Base-by-base conservation (phyloP, 2,888 invertebrate genomes). In the Eupithecia dodoneata region DNA sequence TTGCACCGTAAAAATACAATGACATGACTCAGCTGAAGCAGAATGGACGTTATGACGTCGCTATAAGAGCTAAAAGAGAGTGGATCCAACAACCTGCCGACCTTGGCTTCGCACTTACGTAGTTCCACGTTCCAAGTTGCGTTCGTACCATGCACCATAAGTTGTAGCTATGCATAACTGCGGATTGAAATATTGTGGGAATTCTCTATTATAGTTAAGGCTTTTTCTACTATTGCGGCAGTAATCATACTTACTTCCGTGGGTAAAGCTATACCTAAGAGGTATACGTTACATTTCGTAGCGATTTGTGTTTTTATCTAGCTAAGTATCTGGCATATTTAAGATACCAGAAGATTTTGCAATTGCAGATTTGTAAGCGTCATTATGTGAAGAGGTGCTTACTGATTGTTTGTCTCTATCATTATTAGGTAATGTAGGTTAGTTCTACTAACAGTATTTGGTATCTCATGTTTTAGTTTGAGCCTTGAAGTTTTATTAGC, bases 21-120 rank as follows among this genome's bases (percentile, higher is more conserved):
- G 75, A 78, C 30, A 69, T 72, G 78, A 78, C 78, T 75, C 76
- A 73, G 71, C 47, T 47, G 70, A 70, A 10, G 74, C 71, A 84
- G 81, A 82, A 66, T 81, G 63, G 70, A 81, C 79, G 71, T 76
- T 83, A 77, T 77, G 44, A 52, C 76, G 79, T 67, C 71, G 80
- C 18, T n/a, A 78, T 84, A 85, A 81, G 79, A 83, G 72, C 80
- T 72, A 77, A 73, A 74, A 66, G 76, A 80, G 72, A 65, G 70
- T 81, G 80, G 71, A 41, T 49, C 55, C 41, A 42, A 52, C 78
- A 79, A 80, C 76, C 71, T 78, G 86, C 74, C 83, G 89, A 88
- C 88, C 89, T 88, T 88, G 87, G 81, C 76, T 82, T 77, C 73
- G 80, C 79, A 77, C 81, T 88, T 88, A 87, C 87, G 88, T 87